A percentile compares a stretch with the other conserved stretches of the same genome.
Conservation (phyloP, 2,888 invertebrate genomes). For the Bhutanitis thaidina region DNA sequence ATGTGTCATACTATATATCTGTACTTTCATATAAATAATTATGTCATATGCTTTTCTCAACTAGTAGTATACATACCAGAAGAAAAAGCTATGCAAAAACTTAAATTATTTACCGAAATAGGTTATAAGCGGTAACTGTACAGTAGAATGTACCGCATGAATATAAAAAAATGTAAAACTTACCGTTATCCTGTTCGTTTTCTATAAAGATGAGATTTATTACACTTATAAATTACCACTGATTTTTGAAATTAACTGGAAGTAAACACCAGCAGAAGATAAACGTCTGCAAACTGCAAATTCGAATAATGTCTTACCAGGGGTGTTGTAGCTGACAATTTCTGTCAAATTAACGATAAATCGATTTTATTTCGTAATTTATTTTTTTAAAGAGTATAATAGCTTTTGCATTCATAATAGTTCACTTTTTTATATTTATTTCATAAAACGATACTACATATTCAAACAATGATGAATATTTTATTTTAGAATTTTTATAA, state of each 20-base stretch:
- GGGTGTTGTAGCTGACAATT: constrained; percentile 27
- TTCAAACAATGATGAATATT: not conserved
- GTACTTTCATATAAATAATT: too few species aligned
- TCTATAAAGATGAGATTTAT: constrained; percentile 40
- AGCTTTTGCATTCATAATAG: not conserved
- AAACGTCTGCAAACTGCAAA: constrained; percentile 34
- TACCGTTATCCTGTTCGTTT: constrained; percentile 38
- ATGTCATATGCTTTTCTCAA: too few species aligned
- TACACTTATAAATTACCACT: constrained; percentile 71
- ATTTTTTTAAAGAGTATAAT: not conserved
- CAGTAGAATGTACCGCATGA: not conserved
- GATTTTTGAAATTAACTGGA: constrained; percentile 61
- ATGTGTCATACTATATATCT: too few species aligned
- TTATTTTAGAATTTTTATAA: not conserved
- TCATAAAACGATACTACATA: not conserved
- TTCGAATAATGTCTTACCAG: constrained; percentile 42
- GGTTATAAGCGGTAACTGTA: constrained; percentile 17
- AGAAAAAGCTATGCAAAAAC: too few species aligned
- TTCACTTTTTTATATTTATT: not conserved
- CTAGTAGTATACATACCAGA: too few species aligned
- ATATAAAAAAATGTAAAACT: constrained; percentile 31
- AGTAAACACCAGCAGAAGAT: constrained; percentile 59
- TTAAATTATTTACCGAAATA: constrained; percentile 1
- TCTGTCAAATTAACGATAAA: constrained; percentile 24
- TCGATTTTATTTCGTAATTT: constrained; percentile 8